Percentiles rank a stretch among this genome's conserved stretches.
phyloP scores from a whole-genome alignment of 2,888 invertebrate genomes.

The Zeuzera pyrina region DNA sequence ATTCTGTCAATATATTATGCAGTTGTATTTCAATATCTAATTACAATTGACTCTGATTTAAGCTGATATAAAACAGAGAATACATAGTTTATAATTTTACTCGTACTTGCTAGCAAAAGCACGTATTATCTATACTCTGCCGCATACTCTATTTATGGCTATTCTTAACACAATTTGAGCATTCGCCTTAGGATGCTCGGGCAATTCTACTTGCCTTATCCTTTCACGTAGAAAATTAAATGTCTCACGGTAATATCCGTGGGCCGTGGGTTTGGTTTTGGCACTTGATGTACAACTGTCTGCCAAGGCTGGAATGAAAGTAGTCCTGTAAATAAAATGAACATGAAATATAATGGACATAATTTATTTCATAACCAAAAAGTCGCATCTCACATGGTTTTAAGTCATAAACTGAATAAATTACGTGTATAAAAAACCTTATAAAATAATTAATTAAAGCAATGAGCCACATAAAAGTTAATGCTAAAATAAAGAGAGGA shows the following conservation, averaged over 20 bases:
- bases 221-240: constrained; percentile 73
- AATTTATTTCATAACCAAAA: too few relatives aligned
- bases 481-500: constrained; percentile 10
- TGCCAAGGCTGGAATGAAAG: too few relatives aligned
- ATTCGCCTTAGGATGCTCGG: constrained; percentile 41
- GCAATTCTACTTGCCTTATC: constrained; percentile 64
- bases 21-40: too few relatives aligned
- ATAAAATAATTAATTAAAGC: constrained; percentile 16
- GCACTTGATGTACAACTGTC: constrained; percentile 60
- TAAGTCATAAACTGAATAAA: too few relatives aligned
- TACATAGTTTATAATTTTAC: too few relatives aligned
- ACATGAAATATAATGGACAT: too few relatives aligned
- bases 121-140: constrained; percentile 3
- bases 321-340: too few relatives aligned
- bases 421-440: constrained; percentile 1
- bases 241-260: constrained; percentile 66
- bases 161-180: constrained; percentile 52
- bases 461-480: constrained; percentile 14
- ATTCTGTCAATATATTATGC: too few relatives aligned
- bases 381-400: too few relatives aligned
- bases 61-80: too few relatives aligned
- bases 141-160: constrained; percentile 35
- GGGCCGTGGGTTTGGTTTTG: constrained; percentile 50
- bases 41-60: too few relatives aligned
- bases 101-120: too few relatives aligned